phyloP scores from a whole-genome alignment of 2,797 vertebrate genomes.

The Glossophaga mutica region DNA sequence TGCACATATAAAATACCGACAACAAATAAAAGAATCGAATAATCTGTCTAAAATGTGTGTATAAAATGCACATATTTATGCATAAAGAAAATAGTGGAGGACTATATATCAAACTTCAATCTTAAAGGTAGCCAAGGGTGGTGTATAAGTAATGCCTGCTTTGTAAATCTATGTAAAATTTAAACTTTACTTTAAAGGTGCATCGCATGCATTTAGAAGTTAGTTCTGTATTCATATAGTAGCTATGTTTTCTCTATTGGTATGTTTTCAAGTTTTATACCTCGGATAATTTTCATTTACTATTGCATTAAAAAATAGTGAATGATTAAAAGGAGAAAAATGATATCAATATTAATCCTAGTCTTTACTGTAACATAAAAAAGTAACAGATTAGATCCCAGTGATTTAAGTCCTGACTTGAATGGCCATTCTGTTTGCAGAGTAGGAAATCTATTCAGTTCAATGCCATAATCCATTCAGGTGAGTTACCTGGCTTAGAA shows the following conservation, averaged over 20 bases:
- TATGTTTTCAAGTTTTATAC: not conserved
- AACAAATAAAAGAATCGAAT: not conserved
- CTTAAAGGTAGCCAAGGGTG: not conserved
- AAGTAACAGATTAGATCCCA: not conserved
- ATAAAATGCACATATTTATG: not conserved
- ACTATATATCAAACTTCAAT: not conserved
- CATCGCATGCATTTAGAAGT: not conserved
- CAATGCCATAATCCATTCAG: not conserved
- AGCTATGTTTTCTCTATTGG: not conserved
- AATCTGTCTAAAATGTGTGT: not conserved
- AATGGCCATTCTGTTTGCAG: not conserved
- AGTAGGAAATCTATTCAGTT: not conserved
- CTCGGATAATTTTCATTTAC: not conserved
- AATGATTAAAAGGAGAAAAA: not conserved
- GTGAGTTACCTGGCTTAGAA: not conserved
- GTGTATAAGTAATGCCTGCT: not conserved
- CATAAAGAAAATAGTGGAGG: not conserved
- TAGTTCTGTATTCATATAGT: not conserved
- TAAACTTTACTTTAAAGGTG: not conserved
- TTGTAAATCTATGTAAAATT: not conserved
- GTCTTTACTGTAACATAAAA: not conserved
- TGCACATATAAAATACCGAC: not conserved
- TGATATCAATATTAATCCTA: not conserved
- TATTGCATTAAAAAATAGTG: not conserved
- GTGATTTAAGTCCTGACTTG: not conserved